Evolutionary conservation across 2,888 invertebrate species (phyloP), one percentile per base, ranked within the genome.

Genomic region (Heliconius aoede): DNA sequence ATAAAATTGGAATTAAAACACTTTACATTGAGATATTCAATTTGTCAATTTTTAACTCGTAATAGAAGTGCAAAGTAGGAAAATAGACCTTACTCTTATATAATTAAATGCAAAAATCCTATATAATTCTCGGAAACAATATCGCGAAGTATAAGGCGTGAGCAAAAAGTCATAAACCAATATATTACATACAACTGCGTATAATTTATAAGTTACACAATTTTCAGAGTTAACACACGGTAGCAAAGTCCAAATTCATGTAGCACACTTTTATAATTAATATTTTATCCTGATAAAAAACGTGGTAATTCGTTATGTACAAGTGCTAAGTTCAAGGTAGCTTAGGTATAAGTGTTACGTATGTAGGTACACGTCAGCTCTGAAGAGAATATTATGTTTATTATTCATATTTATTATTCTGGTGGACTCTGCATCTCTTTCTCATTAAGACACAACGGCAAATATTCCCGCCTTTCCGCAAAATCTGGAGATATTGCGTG

Each of bases 261-360:
- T 76, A n/a, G 21, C 3, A 62, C n/a, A 30, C 21, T 60, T 32
- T 4, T 64, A 24, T 40, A 65, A 77, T 51, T 30, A 69, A 69
- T 76, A 73, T 28, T 28, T 60, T 60, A 15, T 40, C 32, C 30
- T 64, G 65, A 72, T 78, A 76, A 78, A 76, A 76, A 76, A 26
- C 9, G 46, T n/a, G n/a, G 11, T 68, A 51, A 40, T 26, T 68
- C 55, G 21, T 64, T 61, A 51, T 75, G 40, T 68, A 72, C 58
- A 73, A 71, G 78, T 76, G 61, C 51, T 76, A 79, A 79, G 80
- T 80, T 80, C 80, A 80, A 80, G 80, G 80, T 62, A 60, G 65
- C 30, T 64, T 55, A 73, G 58, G 64, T 51, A 76, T 61, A 46
- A 60, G 61, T 51, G n/a, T 55, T 46, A 46, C 46, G 46, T 46